Percentiles rank a stretch among this genome's conserved stretches.
phyloP scores from a whole-genome alignment of 1,140 invertebrate species.

The Brachionus koreanus region DNA sequence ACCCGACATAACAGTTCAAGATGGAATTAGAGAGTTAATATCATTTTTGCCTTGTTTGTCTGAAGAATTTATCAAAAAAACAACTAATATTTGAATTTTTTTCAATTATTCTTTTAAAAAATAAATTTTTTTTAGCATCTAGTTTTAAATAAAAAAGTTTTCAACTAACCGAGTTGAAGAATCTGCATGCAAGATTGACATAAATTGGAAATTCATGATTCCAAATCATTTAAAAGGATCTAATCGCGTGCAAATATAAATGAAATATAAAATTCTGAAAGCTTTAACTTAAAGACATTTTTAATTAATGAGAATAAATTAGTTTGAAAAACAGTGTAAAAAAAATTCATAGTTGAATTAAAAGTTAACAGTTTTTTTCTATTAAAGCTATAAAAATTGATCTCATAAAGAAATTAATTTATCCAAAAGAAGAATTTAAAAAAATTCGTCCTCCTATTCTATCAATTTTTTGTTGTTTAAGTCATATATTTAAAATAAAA shows the following conservation, averaged over 20 bases:
- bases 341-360: background rate
- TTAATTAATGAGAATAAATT: background rate
- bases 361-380: no score
- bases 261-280: background rate
- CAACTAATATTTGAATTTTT: slow-evolving; percentile 47
- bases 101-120: background rate
- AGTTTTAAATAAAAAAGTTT: background rate
- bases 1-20: slow-evolving; percentile 47
- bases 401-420: no score
- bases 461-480: no score
- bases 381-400: no score
- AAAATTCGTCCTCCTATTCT: no score
- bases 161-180: background rate
- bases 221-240: background rate
- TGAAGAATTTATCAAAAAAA: slow-evolving; percentile 45
- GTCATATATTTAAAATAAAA: no score
- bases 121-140: background rate
- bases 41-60: slow-evolving; percentile 48
- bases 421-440: no score
- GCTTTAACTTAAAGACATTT: background rate
- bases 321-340: background rate
- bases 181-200: background rate
- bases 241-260: background rate
- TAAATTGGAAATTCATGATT: background rate
- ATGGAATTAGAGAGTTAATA: slow-evolving; percentile 48